Evolutionary conservation across 2,888 invertebrate species (phyloP).

Genomic region (Melanotus villosus): DNA sequence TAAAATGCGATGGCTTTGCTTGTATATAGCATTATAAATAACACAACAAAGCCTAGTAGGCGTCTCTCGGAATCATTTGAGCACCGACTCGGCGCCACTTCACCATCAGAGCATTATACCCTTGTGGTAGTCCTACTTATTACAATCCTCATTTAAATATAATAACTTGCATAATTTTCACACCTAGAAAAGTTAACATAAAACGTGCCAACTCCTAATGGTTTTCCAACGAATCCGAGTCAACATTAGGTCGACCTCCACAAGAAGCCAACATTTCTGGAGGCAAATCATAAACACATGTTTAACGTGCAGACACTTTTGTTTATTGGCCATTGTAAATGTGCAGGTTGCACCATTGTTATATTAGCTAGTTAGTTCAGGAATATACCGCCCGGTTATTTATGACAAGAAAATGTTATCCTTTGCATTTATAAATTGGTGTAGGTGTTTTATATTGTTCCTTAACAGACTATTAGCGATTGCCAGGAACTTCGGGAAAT

Average conservation of each 20-base stretch:
- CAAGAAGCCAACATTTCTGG: background rate
- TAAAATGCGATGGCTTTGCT: slow-evolving; percentile 30
- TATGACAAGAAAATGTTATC: slow-evolving; percentile 43
- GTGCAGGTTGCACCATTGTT: slow-evolving; percentile 51
- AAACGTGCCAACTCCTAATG: background rate
- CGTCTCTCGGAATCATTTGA: slow-evolving; percentile 38
- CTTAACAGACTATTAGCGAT: no score
- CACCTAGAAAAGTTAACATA: slow-evolving; percentile 10
- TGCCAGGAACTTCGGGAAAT: no score
- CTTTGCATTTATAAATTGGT: slow-evolving; percentile 40
- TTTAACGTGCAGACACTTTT: slow-evolving; percentile 46
- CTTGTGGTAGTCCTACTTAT: slow-evolving; percentile 36
- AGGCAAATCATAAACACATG: slow-evolving; percentile 48
- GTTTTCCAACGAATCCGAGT: background rate
- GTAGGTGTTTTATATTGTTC: slow-evolving; percentile 31
- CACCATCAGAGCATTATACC: slow-evolving; percentile 27
- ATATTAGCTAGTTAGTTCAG: slow-evolving; percentile 49
- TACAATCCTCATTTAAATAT: slow-evolving; percentile 40
- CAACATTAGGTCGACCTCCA: background rate
- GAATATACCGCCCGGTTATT: slow-evolving; percentile 46
- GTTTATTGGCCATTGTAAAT: slow-evolving; percentile 51
- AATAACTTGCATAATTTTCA: slow-evolving; percentile 40
- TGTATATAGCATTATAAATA: slow-evolving; percentile 37
- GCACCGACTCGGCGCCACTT: slow-evolving; percentile 37
- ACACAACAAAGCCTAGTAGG: slow-evolving; percentile 37